Base-by-base conservation (phyloP, 2,888 invertebrate species). In the Steinernema scapterisci region DNA sequence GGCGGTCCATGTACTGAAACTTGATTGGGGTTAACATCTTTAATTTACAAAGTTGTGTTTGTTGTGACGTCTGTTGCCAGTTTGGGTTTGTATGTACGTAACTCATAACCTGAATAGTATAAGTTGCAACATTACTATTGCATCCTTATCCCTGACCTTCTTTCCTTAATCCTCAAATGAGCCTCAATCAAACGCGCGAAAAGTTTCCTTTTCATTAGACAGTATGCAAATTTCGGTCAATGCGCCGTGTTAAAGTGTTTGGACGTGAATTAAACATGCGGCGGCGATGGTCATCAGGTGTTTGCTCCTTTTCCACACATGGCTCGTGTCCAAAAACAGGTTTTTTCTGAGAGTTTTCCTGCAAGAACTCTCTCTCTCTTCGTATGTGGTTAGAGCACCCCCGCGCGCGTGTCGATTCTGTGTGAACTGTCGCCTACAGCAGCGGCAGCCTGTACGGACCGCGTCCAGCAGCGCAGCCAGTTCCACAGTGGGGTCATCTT, bases 1-100 rank as follows among this genome's bases (percentile, higher is more conserved):
- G 84, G n/a, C 89, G 83, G 76, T 90, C 90, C 43, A 88, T 82
- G 78, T 89, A 89, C 79, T 84, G 80, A 38, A 80, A 81, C n/a
- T n/a, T n/a, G n/a, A n/a, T n/a, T n/a, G n/a, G n/a, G n/a, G n/a
- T n/a, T n/a, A n/a, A n/a, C n/a, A n/a, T n/a, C n/a, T n/a, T n/a
- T n/a, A n/a, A n/a, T n/a, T n/a, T n/a, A n/a, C n/a, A n/a, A n/a
- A n/a, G n/a, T n/a, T n/a, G n/a, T n/a, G n/a, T n/a, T n/a, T n/a
- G n/a, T n/a, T n/a, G n/a, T n/a, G n/a, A n/a, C n/a, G n/a, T n/a
- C n/a, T n/a, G n/a, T n/a, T n/a, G n/a, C n/a, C n/a, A n/a, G n/a
- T n/a, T n/a, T n/a, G n/a, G n/a, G n/a, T n/a, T n/a, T n/a, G n/a
- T n/a, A n/a, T n/a, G n/a, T n/a, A n/a, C n/a, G 48, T 46, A 16